A percentile compares a stretch with the other conserved stretches of the same genome.
Evolutionary conservation across 2,797 vertebrate species (phyloP).

Genomic region (Aotus griseimembra): DNA sequence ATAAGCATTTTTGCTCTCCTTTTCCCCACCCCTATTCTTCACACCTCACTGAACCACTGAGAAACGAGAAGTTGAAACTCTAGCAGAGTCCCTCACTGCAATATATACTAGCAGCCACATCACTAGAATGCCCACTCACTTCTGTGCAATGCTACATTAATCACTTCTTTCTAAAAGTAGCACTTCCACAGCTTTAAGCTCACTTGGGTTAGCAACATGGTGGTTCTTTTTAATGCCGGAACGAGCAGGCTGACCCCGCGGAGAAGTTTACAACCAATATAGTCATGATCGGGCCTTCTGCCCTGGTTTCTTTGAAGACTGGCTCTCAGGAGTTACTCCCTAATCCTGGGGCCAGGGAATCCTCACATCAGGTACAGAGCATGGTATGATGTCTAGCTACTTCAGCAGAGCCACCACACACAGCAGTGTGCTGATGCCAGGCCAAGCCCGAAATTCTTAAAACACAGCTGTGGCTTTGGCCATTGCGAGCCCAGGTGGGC

Average conservation of each 20-base stretch:
- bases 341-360: background rate
- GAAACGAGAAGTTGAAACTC: background rate
- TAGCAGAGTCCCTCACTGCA: background rate
- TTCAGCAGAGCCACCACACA: background rate
- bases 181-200: background rate
- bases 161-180: background rate
- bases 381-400: background rate
- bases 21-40: background rate
- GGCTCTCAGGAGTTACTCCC: background rate
- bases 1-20: background rate
- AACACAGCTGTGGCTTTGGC: background rate
- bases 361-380: background rate
- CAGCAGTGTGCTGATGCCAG: background rate
- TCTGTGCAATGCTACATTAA: background rate
- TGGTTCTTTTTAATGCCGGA: background rate
- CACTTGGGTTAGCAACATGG: background rate
- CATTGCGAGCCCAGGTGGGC: background rate
- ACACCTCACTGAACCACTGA: background rate
- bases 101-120: background rate
- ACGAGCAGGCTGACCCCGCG: background rate
- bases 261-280: background rate
- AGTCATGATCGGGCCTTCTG: background rate
- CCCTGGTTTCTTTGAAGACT: background rate
- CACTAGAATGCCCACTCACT: background rate
- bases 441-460: slow-evolving; percentile 30